Conservation (phyloP, 30 jellyfish, hydroid and myxozoan species). For the Phacellophora camtschatica region DNA sequence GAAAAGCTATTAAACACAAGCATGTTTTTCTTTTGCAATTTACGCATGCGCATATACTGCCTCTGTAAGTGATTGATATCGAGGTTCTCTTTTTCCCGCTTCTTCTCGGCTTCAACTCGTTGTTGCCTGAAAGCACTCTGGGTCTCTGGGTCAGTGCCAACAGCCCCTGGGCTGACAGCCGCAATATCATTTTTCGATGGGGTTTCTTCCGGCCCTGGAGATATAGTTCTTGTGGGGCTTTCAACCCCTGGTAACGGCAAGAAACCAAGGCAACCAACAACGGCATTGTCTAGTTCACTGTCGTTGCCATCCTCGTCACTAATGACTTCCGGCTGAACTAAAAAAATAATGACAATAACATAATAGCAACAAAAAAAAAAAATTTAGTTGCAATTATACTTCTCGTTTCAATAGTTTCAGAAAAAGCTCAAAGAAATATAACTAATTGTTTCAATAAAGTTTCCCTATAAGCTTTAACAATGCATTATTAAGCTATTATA, state of each 20-base stretch:
- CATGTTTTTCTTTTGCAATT: slow-evolving; percentile 81
- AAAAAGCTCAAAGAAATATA: no score
- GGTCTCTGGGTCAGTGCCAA: slow-evolving; percentile 70
- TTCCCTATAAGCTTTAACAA: no score
- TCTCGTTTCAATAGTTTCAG: no score
- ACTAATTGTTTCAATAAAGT: no score
- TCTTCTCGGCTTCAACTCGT: slow-evolving; percentile 58
- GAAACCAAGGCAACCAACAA: slow-evolving; percentile 51
- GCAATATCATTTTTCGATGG: slow-evolving; percentile 64
- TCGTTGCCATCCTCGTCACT: slow-evolving; percentile 66
- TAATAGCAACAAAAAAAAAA: no score
- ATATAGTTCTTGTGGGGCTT: background rate
- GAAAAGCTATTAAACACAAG: slow-evolving; percentile 78
- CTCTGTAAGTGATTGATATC: slow-evolving; percentile 59
- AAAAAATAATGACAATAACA: no score
- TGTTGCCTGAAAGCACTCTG: slow-evolving; percentile 65
- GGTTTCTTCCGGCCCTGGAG: slow-evolving; percentile 6
- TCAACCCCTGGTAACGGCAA: slow-evolving; percentile 21
- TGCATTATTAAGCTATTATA: no score
- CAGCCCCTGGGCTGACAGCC: slow-evolving; percentile 79
- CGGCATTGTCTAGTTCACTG: slow-evolving; percentile 36
- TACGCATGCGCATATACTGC: slow-evolving; percentile 90
- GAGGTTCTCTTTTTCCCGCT: slow-evolving; percentile 68
- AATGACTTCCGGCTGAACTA: slow-evolving; percentile 33
- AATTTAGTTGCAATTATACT: no score